These are phyloP conservation scores for Hanleya hanleyi DNA, from an alignment of 2,888 invertebrate genomes.

Conservation along the genomic window DNA sequence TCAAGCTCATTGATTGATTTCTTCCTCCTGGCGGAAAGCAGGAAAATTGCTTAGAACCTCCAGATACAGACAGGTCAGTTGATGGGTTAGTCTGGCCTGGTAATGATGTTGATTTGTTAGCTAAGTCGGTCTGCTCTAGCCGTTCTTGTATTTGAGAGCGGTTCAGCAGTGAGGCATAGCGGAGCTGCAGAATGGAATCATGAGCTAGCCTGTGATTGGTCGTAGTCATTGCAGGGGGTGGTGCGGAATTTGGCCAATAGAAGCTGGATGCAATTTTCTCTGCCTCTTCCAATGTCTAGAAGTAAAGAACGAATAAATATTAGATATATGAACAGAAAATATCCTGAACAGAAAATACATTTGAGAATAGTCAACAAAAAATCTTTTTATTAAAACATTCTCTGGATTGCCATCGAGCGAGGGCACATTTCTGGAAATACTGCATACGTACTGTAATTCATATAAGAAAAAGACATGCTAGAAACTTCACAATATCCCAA, in stretches of 20 bases:
- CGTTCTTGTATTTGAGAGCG: neutral
- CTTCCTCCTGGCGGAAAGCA: neutral
- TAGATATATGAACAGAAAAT: no score
- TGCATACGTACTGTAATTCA: no score
- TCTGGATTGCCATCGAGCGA: no score
- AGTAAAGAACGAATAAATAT: constrained; percentile 5
- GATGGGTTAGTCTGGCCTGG: neutral
- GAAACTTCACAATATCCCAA: no score
- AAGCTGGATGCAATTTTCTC: constrained; percentile 53
- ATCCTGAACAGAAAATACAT: no score
- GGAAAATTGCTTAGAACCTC: neutral
- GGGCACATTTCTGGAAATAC: no score
- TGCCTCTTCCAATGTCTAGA: constrained; percentile 63
- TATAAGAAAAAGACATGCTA: no score
- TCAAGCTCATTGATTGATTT: neutral
- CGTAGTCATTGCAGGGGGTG: neutral
- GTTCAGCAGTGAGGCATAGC: neutral
- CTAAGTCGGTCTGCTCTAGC: neutral
- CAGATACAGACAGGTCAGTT: neutral
- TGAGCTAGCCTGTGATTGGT: neutral
- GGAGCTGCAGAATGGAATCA: neutral
- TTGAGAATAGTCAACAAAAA: no score
- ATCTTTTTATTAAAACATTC: no score
- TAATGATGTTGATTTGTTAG: neutral
- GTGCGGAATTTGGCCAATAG: neutral